Percentiles rank a stretch among this genome's conserved stretches.
These are phyloP conservation scores for Phycodurus eques DNA, from an alignment of 2,113 vertebrate genomes.

Conservation along the genomic window DNA sequence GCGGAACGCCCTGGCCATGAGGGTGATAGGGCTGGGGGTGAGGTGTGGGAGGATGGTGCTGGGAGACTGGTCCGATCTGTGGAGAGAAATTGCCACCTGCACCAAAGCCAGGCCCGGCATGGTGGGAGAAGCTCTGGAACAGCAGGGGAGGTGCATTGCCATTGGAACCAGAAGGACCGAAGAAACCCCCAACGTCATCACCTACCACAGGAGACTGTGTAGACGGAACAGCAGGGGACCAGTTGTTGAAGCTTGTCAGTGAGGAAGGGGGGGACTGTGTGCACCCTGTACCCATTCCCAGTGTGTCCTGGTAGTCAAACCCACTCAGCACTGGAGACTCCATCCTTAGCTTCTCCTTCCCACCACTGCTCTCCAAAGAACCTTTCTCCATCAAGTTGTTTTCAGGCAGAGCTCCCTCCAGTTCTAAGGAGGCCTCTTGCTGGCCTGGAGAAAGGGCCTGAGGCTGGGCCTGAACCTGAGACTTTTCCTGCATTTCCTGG, in stretches of 20 bases:
- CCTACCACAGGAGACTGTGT: constrained; percentile 92
- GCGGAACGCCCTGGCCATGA: constrained; percentile 87
- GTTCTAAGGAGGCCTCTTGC: constrained; percentile 88
- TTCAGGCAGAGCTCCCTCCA: constrained; percentile 85
- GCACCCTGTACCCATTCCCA: constrained; percentile 85
- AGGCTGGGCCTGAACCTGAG: constrained; percentile 62
- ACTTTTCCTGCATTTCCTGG: constrained; percentile 92
- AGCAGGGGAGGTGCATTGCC: constrained; percentile 89
- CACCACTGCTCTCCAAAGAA: constrained; percentile 82
- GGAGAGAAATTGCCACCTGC: constrained; percentile 88
- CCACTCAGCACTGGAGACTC: constrained; percentile 92
- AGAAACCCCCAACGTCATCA: constrained; percentile 93
- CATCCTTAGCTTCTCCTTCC: constrained; percentile 92
- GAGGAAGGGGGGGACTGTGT: constrained; percentile 91
- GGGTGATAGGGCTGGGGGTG: constrained; percentile 96
- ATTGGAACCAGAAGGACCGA: constrained; percentile 88
- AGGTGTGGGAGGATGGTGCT: constrained; percentile 91
- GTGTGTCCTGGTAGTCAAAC: constrained; percentile 94
- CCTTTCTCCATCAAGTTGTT: constrained; percentile 84
- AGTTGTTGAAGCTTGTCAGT: constrained; percentile 95
- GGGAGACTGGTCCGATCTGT: constrained; percentile 93
- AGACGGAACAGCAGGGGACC: constrained; percentile 93
- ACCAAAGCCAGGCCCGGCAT: constrained; percentile 91
- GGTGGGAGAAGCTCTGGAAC: constrained; percentile 98
- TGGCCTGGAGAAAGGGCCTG: constrained; percentile 88